Evolutionary conservation across 2,797 vertebrate species (phyloP).

Genomic region (Mus caroli): DNA sequence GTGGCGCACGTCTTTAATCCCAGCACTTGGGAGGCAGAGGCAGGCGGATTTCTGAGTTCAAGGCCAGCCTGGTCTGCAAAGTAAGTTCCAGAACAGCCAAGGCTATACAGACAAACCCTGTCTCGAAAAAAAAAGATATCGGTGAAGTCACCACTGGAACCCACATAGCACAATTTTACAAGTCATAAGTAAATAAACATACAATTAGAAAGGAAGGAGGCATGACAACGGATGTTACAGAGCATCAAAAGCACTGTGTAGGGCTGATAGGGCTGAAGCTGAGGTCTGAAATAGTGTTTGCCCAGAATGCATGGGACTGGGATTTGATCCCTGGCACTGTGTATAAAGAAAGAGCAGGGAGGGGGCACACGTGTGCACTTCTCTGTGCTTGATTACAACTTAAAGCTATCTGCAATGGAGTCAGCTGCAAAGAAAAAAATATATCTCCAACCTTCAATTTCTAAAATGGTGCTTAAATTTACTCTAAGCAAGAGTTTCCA

Average conservation of each 20-base stretch:
- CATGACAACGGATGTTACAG: constrained; percentile 62
- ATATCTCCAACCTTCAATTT: constrained; percentile 54
- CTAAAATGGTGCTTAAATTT: constrained; percentile 56
- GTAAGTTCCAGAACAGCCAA: too few species aligned
- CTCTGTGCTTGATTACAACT: constrained; percentile 61
- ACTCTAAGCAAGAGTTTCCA: constrained; percentile 58
- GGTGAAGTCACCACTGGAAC: constrained; percentile 25
- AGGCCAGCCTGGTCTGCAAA: too few species aligned
- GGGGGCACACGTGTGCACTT: constrained; percentile 61
- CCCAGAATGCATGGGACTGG: not conserved
- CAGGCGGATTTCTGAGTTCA: too few species aligned
- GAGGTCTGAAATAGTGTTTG: not conserved
- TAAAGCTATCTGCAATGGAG: constrained; percentile 62
- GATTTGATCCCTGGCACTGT: too few species aligned
- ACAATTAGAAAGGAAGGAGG: constrained; percentile 70
- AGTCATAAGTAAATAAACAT: constrained; percentile 70
- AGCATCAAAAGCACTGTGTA: constrained; percentile 69
- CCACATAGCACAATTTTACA: constrained; percentile 32
- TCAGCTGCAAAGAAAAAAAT: constrained; percentile 60
- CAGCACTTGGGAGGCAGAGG: too few species aligned
- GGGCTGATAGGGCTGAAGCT: not conserved
- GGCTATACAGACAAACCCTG: too few species aligned
- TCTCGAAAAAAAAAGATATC: too few species aligned
- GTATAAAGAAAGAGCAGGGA: not conserved
- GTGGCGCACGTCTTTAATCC: too few species aligned